A percentile compares a stretch with the other conserved stretches of the same genome.
Evolutionary conservation across 2,888 invertebrate species (phyloP).

Genomic region (Lacanobia wlatinum): DNA sequence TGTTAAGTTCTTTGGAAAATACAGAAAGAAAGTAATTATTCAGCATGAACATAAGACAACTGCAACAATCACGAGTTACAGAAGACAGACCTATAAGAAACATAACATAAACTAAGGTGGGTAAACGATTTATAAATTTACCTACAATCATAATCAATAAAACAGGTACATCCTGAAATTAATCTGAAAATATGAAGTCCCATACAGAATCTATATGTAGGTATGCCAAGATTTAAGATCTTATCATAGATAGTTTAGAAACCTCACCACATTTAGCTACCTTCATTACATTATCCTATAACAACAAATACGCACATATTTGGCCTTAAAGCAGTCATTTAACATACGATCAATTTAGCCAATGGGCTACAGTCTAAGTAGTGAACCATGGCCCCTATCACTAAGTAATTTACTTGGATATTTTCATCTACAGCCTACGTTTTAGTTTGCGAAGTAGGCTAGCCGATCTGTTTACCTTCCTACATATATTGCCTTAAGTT

Average conservation of each 20-base stretch:
- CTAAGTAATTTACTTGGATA: slow-evolving; percentile 35
- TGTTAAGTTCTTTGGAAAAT: slow-evolving; percentile 11
- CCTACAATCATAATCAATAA: too few relatives aligned
- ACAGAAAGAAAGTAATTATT: not conserved
- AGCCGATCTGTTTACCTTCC: not conserved
- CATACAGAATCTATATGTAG: too few relatives aligned
- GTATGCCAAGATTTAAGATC: too few relatives aligned
- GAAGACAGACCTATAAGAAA: too few relatives aligned
- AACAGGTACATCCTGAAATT: too few relatives aligned
- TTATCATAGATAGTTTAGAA: too few relatives aligned
- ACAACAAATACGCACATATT: slow-evolving; percentile 12
- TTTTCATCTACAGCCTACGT: slow-evolving; percentile 14
- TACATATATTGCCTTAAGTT: slow-evolving; percentile 6
- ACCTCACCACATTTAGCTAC: too few relatives aligned
- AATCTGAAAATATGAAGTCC: too few relatives aligned
- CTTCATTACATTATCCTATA: not conserved
- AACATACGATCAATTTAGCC: slow-evolving; percentile 12
- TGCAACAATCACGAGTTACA: too few relatives aligned
- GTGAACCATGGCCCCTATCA: slow-evolving; percentile 1
- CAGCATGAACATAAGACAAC: too few relatives aligned
- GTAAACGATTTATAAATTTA: too few relatives aligned
- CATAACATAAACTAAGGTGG: too few relatives aligned
- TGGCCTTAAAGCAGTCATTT: slow-evolving; percentile 5
- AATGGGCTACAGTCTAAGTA: not conserved
- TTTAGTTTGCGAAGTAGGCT: slow-evolving; percentile 30